A percentile compares a stretch with the other conserved stretches of the same genome.
Conservation (phyloP, 2,113 vertebrate genomes). For the Cyphomyrus plagiostoma region DNA sequence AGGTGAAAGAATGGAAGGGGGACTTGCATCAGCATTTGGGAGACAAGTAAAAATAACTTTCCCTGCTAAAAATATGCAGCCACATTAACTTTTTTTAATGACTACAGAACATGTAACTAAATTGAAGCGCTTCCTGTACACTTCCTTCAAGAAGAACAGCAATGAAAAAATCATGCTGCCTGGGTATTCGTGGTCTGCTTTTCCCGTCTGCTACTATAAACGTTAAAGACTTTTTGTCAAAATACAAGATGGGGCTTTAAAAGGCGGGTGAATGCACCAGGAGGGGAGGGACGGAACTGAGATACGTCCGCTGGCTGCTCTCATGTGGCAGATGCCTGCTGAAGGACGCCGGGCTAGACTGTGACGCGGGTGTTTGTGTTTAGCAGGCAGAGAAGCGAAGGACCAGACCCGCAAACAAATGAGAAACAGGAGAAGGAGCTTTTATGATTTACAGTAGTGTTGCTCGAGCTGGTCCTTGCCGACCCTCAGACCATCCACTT, state of each 20-base stretch:
- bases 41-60: neutral
- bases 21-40: neutral
- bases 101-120: neutral
- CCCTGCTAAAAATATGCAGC: neutral
- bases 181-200: neutral
- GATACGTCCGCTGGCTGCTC: neutral
- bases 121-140: neutral
- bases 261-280: neutral
- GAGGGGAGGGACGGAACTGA: neutral
- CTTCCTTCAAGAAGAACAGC: constrained; percentile 21
- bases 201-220: neutral
- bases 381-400: neutral
- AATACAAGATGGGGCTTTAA: neutral
- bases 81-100: neutral
- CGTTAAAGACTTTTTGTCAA: neutral
- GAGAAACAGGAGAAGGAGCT: neutral
- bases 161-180: neutral
- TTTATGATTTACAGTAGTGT: neutral
- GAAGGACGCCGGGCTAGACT: neutral
- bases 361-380: neutral
- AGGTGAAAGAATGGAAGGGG: neutral
- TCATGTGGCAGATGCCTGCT: neutral
- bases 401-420: neutral
- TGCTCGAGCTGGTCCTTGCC: neutral
- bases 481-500: neutral